Evolutionary conservation across 2,888 invertebrate species (phyloP).

Genomic region (Eupithecia vulgata): DNA sequence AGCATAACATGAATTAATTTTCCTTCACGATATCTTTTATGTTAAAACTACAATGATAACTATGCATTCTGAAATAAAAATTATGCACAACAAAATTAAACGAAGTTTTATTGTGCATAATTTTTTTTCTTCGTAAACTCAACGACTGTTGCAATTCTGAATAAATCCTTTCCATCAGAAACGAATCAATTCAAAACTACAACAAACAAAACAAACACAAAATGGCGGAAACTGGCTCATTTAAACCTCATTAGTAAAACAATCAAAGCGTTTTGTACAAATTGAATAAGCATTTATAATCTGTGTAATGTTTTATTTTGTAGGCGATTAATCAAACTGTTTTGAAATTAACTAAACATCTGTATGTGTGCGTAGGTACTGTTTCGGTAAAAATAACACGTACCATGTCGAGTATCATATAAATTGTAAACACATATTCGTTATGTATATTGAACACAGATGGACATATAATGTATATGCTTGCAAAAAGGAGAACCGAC

Average conservation of each 20-base stretch:
- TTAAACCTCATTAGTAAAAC: slow-evolving; percentile 1
- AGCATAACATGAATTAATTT: background rate
- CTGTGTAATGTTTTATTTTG: background rate
- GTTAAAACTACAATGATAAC: too few relatives aligned
- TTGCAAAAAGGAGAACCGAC: background rate
- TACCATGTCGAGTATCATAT: background rate
- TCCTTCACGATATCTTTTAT: too few relatives aligned
- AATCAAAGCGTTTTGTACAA: background rate
- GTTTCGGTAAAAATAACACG: background rate
- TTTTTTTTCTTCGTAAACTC: too few relatives aligned
- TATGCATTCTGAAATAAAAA: too few relatives aligned
- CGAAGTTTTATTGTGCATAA: too few relatives aligned
- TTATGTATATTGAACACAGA: background rate
- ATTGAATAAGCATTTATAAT: slow-evolving; percentile 3
- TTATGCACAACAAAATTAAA: too few relatives aligned
- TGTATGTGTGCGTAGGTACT: background rate
- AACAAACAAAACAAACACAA: background rate
- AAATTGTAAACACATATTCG: background rate
- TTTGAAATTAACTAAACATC: background rate
- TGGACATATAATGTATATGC: background rate
- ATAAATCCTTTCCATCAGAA: background rate
- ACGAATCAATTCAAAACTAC: background rate
- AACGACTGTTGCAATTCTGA: background rate
- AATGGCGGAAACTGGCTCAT: slow-evolving; percentile 3
- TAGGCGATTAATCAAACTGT: background rate